Base-by-base conservation (phyloP, 2,797 vertebrate genomes). In the Agapornis canus region DNA sequence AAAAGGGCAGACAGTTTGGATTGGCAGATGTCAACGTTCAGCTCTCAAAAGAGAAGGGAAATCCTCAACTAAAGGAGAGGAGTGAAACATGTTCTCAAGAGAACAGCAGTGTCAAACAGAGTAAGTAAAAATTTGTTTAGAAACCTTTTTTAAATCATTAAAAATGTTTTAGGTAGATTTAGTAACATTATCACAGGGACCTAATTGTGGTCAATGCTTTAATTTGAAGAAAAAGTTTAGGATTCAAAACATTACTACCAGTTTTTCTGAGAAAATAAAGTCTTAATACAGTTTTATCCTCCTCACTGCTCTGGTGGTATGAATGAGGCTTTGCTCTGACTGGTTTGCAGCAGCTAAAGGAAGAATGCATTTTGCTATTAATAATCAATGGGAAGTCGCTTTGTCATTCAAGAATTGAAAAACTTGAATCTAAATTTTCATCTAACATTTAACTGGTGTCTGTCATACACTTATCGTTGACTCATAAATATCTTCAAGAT, bases 1-100 rank as follows among this genome's bases (percentile, higher is more conserved):
- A 98, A 32, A 98, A 96, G 25, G 98, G 98, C 76, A 97, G 99
- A 37, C 98, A 98, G 61, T 97, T 99, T 4, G 95, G 97, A 19
- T 64, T 98, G 92, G 93, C 85, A 57, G 98, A 99, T 56, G 95
- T 90, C 93, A 98, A 97, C 2, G 51, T 96, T 8, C 97, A 97
- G 61, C 45, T 31, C n/a, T 59, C 94, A 20, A 96, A 90, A 90
- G 88, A 92, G 3, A 97, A 54, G 64, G 89, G 95, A 19, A 91
- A 98, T 37, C 75, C 96, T 7, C 97, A 98, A 31, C 59, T 98
- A 54, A 98, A 99, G 3, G 97, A 98, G 82, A 68, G 27, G 1
- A 68, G 32, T 21, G 95, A 98, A 32, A 83, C 96, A 1, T 81
- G 90, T 2, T 97, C 98, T 87, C 65, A 97, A 18, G 98, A 98